These are phyloP conservation scores for Pangasius larnaudii DNA, from an alignment of 2,797 vertebrate species.

Conservation along the genomic window DNA sequence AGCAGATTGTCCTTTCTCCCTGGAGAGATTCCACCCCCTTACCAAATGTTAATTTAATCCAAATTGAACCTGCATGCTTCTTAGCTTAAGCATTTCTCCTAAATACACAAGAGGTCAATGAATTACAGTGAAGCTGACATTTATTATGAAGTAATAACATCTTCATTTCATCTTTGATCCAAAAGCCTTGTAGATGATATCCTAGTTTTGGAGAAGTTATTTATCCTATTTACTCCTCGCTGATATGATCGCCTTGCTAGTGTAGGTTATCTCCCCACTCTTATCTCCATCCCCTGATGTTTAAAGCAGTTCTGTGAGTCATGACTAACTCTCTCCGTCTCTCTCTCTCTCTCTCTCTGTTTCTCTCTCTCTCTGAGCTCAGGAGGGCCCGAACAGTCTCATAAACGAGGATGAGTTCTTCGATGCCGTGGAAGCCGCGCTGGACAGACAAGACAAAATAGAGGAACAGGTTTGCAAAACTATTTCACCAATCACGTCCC, in stretches of 20 bases:
- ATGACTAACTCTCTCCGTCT: background rate
- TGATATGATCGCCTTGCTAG: background rate
- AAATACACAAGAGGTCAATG: background rate
- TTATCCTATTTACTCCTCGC: background rate
- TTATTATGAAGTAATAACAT: background rate
- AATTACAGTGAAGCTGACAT: background rate
- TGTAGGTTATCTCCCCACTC: background rate
- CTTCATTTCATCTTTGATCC: background rate
- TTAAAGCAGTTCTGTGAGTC: background rate
- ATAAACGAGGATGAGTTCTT: conserved; percentile 93
- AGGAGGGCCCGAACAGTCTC: conserved; percentile 90
- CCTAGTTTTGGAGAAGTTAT: background rate
- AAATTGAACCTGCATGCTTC: background rate
- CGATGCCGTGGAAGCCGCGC: conserved; percentile 89
- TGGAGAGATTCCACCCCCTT: background rate
- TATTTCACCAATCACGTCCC: conserved; percentile 60
- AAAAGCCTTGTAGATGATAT: background rate
- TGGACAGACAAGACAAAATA: conserved; percentile 90
- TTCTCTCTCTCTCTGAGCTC: conserved; percentile 42
- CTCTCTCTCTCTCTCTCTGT: background rate
- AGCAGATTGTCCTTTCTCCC: background rate
- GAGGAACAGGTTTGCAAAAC: conserved; percentile 86
- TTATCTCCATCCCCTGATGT: background rate
- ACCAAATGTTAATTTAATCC: background rate
- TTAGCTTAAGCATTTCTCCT: background rate